Conservation (phyloP, 2,888 invertebrate species). For the Mimumesa dahlbomi region DNA sequence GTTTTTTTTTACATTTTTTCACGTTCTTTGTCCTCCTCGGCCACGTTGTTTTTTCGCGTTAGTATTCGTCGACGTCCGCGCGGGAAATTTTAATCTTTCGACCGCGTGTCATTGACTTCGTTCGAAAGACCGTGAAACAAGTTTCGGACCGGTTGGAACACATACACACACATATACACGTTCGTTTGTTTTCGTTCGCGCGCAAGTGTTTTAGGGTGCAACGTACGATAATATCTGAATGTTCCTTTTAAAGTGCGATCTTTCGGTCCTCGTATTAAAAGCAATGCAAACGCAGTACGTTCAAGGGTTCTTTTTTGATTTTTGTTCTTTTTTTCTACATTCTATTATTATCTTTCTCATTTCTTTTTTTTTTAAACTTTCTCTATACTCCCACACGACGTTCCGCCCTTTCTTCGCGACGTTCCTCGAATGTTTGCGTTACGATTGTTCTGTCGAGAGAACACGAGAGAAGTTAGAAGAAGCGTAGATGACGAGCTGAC, state of each 20-base stretch:
- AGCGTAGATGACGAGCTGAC: background rate
- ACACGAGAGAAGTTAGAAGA: background rate
- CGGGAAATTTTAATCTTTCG: too few species aligned
- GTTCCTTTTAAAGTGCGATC: slow-evolving; percentile 33
- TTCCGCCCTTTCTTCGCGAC: background rate
- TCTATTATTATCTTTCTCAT: background rate
- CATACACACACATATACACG: background rate
- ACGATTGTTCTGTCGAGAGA: slow-evolving; percentile 21
- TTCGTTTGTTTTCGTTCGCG: background rate
- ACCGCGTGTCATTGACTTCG: background rate
- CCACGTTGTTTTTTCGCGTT: too few species aligned
- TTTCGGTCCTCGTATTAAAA: background rate
- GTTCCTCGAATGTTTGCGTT: slow-evolving; percentile 19
- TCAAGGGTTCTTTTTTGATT: background rate
- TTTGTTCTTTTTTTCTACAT: background rate
- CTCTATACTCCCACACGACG: too few species aligned
- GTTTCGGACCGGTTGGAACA: background rate
- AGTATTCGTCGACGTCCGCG: background rate
- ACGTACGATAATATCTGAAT: slow-evolving; percentile 11
- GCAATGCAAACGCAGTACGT: background rate
- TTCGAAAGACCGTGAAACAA: background rate
- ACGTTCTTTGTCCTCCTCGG: too few species aligned
- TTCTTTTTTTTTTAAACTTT: too few species aligned
- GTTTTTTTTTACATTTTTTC: too few species aligned
- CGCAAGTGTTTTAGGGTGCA: background rate